Percentiles rank a stretch among this genome's conserved stretches.
Evolutionary conservation across 2,113 vertebrate species (phyloP).

Genomic region (Prinia subflava): DNA sequence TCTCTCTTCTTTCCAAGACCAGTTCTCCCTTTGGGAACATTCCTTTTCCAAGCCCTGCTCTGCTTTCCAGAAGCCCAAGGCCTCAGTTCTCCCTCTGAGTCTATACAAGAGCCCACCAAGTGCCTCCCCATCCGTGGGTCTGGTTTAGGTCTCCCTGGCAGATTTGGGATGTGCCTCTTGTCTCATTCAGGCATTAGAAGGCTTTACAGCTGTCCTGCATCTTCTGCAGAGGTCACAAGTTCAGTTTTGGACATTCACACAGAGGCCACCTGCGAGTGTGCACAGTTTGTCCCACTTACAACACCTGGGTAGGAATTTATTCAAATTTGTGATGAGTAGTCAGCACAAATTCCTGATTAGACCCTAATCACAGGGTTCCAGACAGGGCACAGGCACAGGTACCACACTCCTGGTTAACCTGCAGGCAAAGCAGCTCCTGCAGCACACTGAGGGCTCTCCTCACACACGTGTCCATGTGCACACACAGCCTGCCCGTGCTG

Average conservation of each 20-base stretch:
- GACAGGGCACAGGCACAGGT: neutral
- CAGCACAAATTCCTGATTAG: neutral
- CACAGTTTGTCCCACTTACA: neutral
- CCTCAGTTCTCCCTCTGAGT: neutral
- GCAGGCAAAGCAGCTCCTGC: neutral
- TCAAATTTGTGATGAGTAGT: neutral
- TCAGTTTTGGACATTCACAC: neutral
- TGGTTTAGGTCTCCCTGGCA: neutral
- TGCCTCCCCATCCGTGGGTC: neutral
- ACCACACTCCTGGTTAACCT: neutral
- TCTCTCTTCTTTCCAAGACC: neutral
- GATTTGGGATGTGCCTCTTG: neutral
- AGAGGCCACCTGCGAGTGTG: fast-evolving
- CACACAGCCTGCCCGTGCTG: neutral
- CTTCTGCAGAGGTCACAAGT: neutral
- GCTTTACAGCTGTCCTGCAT: neutral
- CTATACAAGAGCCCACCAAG: neutral
- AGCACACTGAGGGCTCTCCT: neutral
- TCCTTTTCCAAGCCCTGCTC: neutral
- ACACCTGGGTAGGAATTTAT: neutral
- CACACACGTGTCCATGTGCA: neutral
- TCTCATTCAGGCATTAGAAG: neutral
- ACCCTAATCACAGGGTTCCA: neutral
- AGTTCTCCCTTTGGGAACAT: neutral
- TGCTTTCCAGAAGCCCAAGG: neutral